Evolutionary conservation across 2,113 vertebrate genomes (phyloP).

Genomic region (Laticauda laticaudata): DNA sequence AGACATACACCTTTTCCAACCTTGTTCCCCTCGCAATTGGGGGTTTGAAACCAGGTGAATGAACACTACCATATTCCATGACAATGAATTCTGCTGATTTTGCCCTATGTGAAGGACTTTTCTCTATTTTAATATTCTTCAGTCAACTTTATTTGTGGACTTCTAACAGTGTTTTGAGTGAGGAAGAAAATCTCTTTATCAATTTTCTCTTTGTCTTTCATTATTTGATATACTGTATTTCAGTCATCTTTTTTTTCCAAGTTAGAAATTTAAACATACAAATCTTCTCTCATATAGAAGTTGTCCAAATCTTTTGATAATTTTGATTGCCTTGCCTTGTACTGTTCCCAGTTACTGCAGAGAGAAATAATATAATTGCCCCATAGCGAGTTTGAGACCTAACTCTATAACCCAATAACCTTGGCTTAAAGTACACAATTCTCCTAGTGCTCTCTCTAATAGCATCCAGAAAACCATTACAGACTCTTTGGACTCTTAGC

Average conservation of each 20-base stretch:
- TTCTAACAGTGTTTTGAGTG: background rate
- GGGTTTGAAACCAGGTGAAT: background rate
- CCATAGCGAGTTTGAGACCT: background rate
- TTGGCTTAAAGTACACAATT: background rate
- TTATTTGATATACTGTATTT: background rate
- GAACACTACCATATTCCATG: background rate
- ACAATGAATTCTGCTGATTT: background rate
- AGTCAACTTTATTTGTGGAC: background rate
- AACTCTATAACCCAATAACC: background rate
- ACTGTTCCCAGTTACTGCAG: background rate
- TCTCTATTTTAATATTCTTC: background rate
- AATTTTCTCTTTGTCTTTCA: background rate
- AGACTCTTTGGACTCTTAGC: background rate
- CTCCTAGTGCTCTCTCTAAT: background rate
- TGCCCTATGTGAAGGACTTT: background rate
- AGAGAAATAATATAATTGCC: background rate
- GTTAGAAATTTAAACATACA: background rate
- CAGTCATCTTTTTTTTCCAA: background rate
- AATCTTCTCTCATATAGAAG: background rate
- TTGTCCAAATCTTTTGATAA: background rate
- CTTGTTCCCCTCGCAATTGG: background rate
- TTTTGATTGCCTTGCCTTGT: background rate
- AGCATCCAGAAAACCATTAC: background rate
- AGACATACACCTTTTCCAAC: background rate
- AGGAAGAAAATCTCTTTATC: background rate